Base-by-base conservation (phyloP, 2,888 invertebrate genomes). In the Drosophila koepferae region DNA sequence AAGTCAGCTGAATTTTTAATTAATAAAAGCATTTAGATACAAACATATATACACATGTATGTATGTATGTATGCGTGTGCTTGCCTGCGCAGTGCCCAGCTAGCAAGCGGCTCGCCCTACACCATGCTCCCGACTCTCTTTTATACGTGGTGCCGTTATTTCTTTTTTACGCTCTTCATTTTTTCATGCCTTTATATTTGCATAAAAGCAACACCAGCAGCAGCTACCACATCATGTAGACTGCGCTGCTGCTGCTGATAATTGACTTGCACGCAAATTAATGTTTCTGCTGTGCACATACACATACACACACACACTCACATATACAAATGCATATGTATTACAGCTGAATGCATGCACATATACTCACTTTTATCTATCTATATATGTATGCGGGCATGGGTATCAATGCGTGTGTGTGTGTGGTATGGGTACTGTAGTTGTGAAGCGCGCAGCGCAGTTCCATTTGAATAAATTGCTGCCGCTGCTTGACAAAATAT, bases 221-320 rank as follows among this genome's bases (percentile, higher is more conserved):
- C 44, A 54, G 54, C 70, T 16, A 38, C 53, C 36, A 14, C 64
- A 53, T n/a, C 43, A 74, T 18, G 34, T 10, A 10, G 59, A 51
- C 61, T 41, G 41, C 58, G 67, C 58, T 55, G 53, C 49, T 60
- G 68, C 77, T 74, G 61, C 79, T 71, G 86, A 86, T 88, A 84
- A 84, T 88, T 88, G 89, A 88, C 89, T 86, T 88, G 84, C 86
- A 88, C 81, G 89, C 89, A 88, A 86, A 84, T 88, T 86, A 82
- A 88, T 85, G 70, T 82, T 82, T 87, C 86, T 87, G 71, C 44
- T 23, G 48, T 38, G 34, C 48, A 53, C 31, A 38, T 36, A 31
- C 6, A 43, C 14, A 36, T 18, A 23, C 5, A 38, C 20, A 10
- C 18, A 63, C 34, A 9, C 16, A 38, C 5, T 14, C 38, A 38